Evolutionary conservation across 1,140 invertebrate genomes (phyloP), one percentile per base, ranked within the genome.

Genomic region (Polypedilum pembai): DNA sequence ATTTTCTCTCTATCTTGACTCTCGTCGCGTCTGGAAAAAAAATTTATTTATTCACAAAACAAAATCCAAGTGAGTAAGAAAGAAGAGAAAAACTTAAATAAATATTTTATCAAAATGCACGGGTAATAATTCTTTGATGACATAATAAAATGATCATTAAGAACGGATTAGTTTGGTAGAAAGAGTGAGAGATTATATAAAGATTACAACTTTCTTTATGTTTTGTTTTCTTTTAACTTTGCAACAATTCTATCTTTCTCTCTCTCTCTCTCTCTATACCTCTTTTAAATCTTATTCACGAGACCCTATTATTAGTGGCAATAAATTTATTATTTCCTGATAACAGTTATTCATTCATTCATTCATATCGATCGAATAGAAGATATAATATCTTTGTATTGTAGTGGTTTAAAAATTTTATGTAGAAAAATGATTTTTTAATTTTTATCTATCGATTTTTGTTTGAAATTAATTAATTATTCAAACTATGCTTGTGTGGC

Each of bases 111-210:
- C 17, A 18, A 69, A 20, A 69, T 69, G 65, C 65, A 21, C 8
- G 8, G 65, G 20, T 69, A 21, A 69, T 69, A 69, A 69, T 69
- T 69, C 20, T 69, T 69, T 69, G 65, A 69, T 69, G 65, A 69
- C 65, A 69, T 69, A 69, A 69, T 69, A 69, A 69, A 69, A 69
- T 69, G 65, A 69, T 69, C 65, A 69, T 69, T 69, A 69, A 69
- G 20, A 69, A 20, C 5, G 20, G 65, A 69, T 69, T 69, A 20
- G 45, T 56, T 56, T 56, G 12, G 45, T 56, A 12, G 17, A 69
- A 20, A 69, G 17, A 69, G 7, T 18, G 8, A 21, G 65, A 69
- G 45, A 56, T 56, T 56, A 56, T 56, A 56, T n/a, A 12, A 56
- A 56, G 45, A 56, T 56, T 56, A 56, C 45, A 56, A 56, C 45